A percentile compares a stretch with the other conserved stretches of the same genome.
Evolutionary conservation across 2,888 invertebrate species (phyloP).

Genomic region (Podabrus alpinus): DNA sequence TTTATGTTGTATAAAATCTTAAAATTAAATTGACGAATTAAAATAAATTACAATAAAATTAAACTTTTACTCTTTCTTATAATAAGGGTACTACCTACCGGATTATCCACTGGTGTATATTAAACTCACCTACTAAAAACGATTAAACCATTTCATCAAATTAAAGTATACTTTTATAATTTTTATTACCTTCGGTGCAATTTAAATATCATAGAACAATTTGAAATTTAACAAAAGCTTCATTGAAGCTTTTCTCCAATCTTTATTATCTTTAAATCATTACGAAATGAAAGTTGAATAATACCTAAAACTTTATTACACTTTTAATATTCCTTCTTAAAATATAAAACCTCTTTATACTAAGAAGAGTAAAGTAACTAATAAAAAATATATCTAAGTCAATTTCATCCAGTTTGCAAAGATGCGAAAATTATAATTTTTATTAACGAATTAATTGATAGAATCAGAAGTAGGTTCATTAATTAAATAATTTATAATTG

Average conservation of each 20-base stretch:
- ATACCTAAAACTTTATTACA: not conserved
- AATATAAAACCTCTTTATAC: not conserved
- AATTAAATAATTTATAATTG: constrained; percentile 25
- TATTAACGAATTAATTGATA: constrained; percentile 5
- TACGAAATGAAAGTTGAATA: not conserved
- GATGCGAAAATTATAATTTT: not conserved
- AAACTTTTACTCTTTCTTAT: not conserved
- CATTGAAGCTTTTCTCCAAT: not conserved
- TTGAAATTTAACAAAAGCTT: not conserved
- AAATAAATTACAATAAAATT: not conserved
- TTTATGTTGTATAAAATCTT: not conserved
- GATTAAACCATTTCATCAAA: not conserved
- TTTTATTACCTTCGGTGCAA: not conserved
- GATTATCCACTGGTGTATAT: not conserved
- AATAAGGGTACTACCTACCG: not conserved
- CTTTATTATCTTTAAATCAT: not conserved
- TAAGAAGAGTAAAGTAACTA: not conserved
- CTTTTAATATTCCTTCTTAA: not conserved
- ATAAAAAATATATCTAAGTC: not conserved
- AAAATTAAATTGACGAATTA: not conserved
- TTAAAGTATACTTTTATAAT: not conserved
- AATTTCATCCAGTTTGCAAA: not conserved
- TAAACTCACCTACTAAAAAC: not conserved
- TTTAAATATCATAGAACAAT: not conserved
- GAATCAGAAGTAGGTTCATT: constrained; percentile 10